These are phyloP conservation scores for Montipora capitata DNA, from an alignment of 92 coral and sea anemone genomes.

Conservation along the genomic window DNA sequence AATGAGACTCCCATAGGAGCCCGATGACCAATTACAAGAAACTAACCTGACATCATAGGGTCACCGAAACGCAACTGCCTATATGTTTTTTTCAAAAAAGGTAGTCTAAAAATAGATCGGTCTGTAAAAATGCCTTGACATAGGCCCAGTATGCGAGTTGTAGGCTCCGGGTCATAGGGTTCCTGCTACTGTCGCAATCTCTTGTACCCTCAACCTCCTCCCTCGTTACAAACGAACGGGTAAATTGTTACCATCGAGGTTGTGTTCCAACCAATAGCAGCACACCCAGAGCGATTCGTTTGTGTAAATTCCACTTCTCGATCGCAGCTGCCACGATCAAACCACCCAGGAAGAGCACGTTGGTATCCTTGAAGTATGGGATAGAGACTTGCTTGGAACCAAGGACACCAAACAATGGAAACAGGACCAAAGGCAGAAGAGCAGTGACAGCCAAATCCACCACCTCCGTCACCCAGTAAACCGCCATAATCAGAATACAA, in stretches of 20 bases:
- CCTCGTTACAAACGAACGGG: background rate
- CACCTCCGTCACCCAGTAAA: conserved; percentile 98
- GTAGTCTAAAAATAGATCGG: too few relatives aligned
- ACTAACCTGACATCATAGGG: too few relatives aligned
- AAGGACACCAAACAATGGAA: conserved; percentile 96
- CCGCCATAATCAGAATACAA: conserved; percentile 93
- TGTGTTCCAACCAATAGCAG: conserved; percentile 90
- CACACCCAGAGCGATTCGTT: conserved; percentile 94
- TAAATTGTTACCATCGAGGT: conserved; percentile 62
- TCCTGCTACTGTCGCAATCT: too few relatives aligned
- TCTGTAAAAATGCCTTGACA: too few relatives aligned
- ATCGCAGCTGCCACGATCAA: conserved; percentile 96
- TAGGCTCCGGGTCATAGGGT: too few relatives aligned
- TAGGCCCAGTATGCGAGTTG: too few relatives aligned
- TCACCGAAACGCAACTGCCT: too few relatives aligned
- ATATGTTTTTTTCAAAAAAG: too few relatives aligned
- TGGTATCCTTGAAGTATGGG: conserved; percentile 95
- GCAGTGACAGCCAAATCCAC: conserved; percentile 96
- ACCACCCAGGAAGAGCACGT: conserved; percentile 94
- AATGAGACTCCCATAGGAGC: too few relatives aligned
- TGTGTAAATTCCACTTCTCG: conserved; percentile 98
- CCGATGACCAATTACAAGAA: too few relatives aligned
- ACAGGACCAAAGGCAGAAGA: conserved; percentile 89
- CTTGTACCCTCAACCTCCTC: background rate
- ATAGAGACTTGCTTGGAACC: conserved; percentile 90